A percentile compares a stretch with the other conserved stretches of the same genome.
Evolutionary conservation across 2,113 vertebrate species (phyloP).

Genomic region (Cygnus buccinator): DNA sequence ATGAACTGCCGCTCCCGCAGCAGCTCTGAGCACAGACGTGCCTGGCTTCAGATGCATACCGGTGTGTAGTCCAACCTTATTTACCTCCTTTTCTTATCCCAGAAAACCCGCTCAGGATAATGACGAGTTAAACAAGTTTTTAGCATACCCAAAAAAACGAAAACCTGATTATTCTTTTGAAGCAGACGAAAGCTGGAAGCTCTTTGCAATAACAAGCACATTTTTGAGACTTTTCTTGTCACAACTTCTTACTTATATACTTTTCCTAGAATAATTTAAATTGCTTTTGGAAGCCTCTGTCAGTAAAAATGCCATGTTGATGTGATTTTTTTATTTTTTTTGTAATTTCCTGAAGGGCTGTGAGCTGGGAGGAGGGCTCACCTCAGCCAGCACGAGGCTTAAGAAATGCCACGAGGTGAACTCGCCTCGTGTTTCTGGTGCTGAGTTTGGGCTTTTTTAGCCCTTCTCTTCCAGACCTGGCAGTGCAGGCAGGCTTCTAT

Average conservation of each 20-base stretch:
- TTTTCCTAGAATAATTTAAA: not conserved
- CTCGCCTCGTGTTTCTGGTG: rapidly evolving
- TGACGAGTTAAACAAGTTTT: not conserved
- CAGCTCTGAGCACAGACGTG: not conserved
- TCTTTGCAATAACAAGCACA: not conserved
- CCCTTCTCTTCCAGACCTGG: not conserved
- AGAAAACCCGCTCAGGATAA: not conserved
- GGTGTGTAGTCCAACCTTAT: not conserved
- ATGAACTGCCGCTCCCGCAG: not conserved
- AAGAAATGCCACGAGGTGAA: not conserved
- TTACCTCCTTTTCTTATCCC: not conserved
- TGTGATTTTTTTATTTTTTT: not conserved
- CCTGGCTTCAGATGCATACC: not conserved
- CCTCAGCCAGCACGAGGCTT: not conserved
- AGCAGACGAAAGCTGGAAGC: not conserved
- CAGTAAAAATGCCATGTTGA: not conserved
- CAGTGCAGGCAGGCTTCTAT: not conserved
- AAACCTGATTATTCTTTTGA: not conserved
- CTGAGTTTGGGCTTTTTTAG: not conserved
- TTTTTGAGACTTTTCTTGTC: not conserved
- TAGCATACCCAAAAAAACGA: not conserved
- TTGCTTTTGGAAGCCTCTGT: not conserved
- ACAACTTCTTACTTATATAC: not conserved
- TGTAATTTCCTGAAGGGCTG: not conserved
- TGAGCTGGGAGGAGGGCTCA: not conserved